phyloP scores from a whole-genome alignment of 1,140 invertebrate species.

The Choristoneura fumiferana region DNA sequence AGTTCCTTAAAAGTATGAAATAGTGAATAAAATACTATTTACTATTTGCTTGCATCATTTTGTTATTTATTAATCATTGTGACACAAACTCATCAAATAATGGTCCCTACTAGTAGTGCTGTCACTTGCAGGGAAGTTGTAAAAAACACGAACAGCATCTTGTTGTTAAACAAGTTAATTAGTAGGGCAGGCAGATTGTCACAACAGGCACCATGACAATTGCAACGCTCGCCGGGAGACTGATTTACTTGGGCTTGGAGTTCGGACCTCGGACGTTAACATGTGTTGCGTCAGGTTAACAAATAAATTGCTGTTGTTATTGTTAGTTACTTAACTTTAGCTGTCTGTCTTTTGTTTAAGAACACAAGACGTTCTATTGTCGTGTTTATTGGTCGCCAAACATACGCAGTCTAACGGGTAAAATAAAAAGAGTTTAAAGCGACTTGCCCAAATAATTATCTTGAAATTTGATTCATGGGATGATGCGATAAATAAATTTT shows the following conservation, averaged over 20 bases:
- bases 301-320: too few species aligned
- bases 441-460: conserved; percentile 33
- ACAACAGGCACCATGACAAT: conserved; percentile 3
- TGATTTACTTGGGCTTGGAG: background rate
- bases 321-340: too few species aligned
- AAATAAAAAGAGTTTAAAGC: background rate
- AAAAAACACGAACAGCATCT: background rate
- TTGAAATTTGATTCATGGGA: conserved; percentile 37
- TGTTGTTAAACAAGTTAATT: conserved; percentile 18
- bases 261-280: background rate
- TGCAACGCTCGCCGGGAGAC: background rate
- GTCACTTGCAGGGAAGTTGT: background rate
- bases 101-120: background rate
- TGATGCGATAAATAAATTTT: conserved; percentile 74
- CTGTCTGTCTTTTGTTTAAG: too few species aligned
- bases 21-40: too few species aligned
- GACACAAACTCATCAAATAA: conserved; percentile 8
- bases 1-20: too few species aligned
- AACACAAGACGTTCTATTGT: too few species aligned
- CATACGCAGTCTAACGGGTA: too few species aligned
- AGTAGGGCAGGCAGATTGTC: conserved; percentile 10
- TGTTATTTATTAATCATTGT: too few species aligned
- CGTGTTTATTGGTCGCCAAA: too few species aligned
- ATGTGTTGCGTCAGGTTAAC: too few species aligned
- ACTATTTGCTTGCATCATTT: too few species aligned